Base-by-base conservation (phyloP, 2,888 invertebrate species). In the Augochlorella aurata region DNA sequence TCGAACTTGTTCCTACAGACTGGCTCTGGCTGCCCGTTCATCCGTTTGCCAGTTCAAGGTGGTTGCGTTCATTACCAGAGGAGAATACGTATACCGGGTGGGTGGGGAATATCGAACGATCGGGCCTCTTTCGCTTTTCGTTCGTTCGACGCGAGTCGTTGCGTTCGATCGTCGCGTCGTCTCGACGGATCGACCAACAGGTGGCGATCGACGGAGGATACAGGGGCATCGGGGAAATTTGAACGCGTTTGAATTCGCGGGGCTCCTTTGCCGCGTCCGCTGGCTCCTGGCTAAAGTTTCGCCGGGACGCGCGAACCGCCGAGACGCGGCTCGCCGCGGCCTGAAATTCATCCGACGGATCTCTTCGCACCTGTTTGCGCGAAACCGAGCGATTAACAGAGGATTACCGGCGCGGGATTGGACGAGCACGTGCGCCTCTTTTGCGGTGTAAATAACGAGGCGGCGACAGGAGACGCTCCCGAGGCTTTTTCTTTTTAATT, bases 11-110 rank as follows among this genome's bases (percentile, higher is more conserved):
- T 83, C 82, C 80, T 82, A 77, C 85, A 84, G 84, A 78, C 87
- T 84, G 87, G 82, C 90, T 88, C 87, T 83, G 89, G 85, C 82
- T 89, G 87, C 85, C 87, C 89, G 92, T 90, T 91, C 92, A 92
- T 90, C 92, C 91, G 91, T 91, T 92, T 91, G 91, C 91, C 92
- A 90, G 91, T 93, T 93, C 92, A 93, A 93, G 93, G 93, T 93
- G 92, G 92, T 90, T 91, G 91, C 92, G 90, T 91, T 93, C 92
- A 92, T 92, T 92, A 92, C 89, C 90, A 89, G 84, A 79, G 87
- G 81, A 73, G 29, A 18, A 61, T 61, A n/a, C n/a, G n/a, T n/a
- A 61, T 61, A 61, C 61, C 29, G 71, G 70, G 79, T 82, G 76
- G 65, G 61, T 61, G 61, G 61, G 61, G 61, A 58, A 61, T 29